These are phyloP conservation scores for Berghia stephanieae DNA, from an alignment of 1,140 invertebrate species.

Conservation along the genomic window DNA sequence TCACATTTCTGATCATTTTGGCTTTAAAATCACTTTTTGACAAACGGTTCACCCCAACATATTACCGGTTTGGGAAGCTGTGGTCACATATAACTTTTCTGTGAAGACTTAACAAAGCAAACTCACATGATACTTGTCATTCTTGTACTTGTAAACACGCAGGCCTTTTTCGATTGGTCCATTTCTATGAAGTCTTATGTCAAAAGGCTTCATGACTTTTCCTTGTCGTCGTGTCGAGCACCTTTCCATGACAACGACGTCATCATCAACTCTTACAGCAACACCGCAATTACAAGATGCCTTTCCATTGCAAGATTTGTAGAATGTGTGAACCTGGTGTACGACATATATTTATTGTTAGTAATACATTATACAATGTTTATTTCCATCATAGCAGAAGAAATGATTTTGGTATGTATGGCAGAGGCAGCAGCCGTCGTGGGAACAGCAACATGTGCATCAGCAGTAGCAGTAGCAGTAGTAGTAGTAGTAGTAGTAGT, in stretches of 20 bases:
- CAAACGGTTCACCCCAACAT: no score
- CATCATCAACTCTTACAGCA: conserved; percentile 50
- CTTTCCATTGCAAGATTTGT: conserved; percentile 36
- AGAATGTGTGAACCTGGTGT: conserved; percentile 42
- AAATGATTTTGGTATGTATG: no score
- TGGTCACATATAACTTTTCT: background rate
- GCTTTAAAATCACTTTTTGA: no score
- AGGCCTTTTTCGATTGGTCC: conserved; percentile 44
- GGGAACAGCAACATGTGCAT: no score
- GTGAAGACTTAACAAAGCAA: background rate
- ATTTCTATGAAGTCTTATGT: conserved; percentile 43
- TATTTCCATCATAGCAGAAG: no score
- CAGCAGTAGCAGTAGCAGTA: no score
- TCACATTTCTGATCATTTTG: no score
- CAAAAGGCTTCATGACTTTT: conserved; percentile 34
- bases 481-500: no score
- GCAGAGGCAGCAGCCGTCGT: no score
- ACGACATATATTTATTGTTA: background rate
- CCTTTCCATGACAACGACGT: conserved; percentile 52
- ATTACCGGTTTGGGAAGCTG: no score
- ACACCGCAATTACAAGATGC: conserved; percentile 59
- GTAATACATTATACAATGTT: no score
- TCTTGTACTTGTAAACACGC: conserved; percentile 34
- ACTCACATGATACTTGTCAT: conserved; percentile 44
- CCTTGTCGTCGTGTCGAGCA: conserved; percentile 36